phyloP scores from a whole-genome alignment of 2,113 vertebrate species.

The Columba livia region DNA sequence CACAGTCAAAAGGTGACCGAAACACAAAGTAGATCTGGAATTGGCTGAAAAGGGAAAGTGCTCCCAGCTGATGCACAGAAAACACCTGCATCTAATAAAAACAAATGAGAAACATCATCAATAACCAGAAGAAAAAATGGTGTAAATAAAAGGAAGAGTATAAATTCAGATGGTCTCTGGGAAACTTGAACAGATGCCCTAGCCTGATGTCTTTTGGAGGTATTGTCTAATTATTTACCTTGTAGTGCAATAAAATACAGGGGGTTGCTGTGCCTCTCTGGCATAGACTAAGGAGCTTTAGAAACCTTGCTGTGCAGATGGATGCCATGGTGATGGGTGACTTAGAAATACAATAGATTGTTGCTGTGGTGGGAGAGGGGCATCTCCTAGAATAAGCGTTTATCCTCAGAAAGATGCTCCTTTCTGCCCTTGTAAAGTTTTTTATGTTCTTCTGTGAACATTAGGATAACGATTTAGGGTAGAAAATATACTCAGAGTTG shows the following conservation, averaged over 20 bases:
- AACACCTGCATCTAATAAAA: conserved; percentile 73
- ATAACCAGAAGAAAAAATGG: conserved; percentile 46
- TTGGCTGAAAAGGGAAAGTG: conserved; percentile 65
- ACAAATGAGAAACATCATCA: conserved; percentile 65
- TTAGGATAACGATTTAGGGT: not conserved
- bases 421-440: not conserved
- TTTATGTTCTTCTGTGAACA: not conserved
- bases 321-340: not conserved
- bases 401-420: not conserved
- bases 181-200: conserved; percentile 21
- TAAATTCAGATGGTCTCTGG: conserved; percentile 49
- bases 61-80: conserved; percentile 67
- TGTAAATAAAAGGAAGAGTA: conserved; percentile 48
- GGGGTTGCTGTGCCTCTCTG: not conserved
- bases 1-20: conserved; percentile 59
- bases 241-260: conserved; percentile 19
- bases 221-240: conserved; percentile 41
- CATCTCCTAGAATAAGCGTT: not conserved
- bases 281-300: not conserved
- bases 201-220: conserved; percentile 20
- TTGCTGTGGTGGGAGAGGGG: not conserved
- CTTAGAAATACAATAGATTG: not conserved
- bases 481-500: not conserved
- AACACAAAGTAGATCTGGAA: conserved; percentile 51
- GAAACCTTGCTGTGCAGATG: not conserved